Evolutionary conservation across 2,797 vertebrate species (phyloP), one percentile per base, ranked within the genome.

Genomic region (Amazonetta brasiliensis): DNA sequence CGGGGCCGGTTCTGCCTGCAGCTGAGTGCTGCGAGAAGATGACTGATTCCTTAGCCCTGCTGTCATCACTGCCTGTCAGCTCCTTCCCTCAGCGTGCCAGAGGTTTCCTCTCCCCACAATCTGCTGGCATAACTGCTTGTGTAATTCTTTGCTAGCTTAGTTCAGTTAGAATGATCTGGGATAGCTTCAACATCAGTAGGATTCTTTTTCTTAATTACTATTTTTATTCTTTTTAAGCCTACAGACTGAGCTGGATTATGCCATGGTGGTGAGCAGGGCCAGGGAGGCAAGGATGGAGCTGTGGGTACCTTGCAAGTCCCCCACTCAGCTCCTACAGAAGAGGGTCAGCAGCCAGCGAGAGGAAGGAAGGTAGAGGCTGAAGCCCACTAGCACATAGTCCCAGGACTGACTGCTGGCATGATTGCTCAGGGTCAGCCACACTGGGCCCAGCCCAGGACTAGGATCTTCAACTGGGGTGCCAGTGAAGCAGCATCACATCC

Each of bases 1-100:
- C 4, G 3, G 44, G 6, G 4, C 58, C 0, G 0, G 19, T 16
- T 35, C 30, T 85, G n/a, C 56, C 37, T 22, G 33, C 21, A 60
- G 77, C 55, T 68, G 44, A 74, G 21, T 54, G 62, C 30, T 0
- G 0, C 0, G 1, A 75, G 82, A 85, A 39, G 43, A 62, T 25
- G 31, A 69, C 31, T 1, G 15, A 59, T 31, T 52, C 2, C 9
- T 64, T 31, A 74, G 77, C 31, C 17, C 6, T 2, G 20, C 46
- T 83, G 73, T 77, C 43, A 77, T 22, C 2, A 0, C 35, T 3
- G 9, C 3, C 2, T 31, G 63, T 44, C 56, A 85, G 56, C 39
- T 71, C 54, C 54, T 83, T 79, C 41, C 26, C 31, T 30, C 7
- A 1, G 41, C 26, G 33, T 22, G 37, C 68, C 75, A 89, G 74